Evolutionary conservation across 1,140 invertebrate species (phyloP).

Genomic region (Pissodes strobi): DNA sequence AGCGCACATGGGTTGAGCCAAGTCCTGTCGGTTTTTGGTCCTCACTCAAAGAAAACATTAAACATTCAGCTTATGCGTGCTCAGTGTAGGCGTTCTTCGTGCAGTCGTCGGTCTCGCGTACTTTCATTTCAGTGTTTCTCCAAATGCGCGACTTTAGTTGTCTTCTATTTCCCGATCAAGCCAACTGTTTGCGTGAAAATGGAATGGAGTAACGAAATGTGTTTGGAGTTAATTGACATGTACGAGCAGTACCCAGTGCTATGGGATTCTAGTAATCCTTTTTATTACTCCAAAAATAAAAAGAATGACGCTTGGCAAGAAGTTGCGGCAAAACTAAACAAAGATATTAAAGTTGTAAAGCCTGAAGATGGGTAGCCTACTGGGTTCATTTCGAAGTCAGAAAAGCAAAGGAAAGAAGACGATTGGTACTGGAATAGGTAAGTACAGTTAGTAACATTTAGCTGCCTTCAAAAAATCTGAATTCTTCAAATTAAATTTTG

Average conservation of each 20-base stretch:
- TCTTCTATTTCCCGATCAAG: constrained; percentile 6
- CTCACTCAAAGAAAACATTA: neutral
- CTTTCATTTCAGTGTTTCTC: neutral
- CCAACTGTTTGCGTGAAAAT: constrained; percentile 1
- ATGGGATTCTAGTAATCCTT: neutral
- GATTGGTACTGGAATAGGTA: too few species aligned
- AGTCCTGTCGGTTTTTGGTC: neutral
- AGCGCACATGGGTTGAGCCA: neutral
- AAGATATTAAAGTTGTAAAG: constrained; percentile 10
- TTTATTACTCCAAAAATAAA: neutral
- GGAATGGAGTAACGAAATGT: too few species aligned
- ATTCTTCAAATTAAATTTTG: too few species aligned
- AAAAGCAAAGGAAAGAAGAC: too few species aligned
- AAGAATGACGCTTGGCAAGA: too few species aligned
- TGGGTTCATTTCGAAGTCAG: too few species aligned
- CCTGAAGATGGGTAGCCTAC: too few species aligned
- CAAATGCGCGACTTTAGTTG: neutral
- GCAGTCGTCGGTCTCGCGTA: neutral
- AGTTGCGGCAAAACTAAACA: constrained; percentile 9
- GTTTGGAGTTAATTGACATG: constrained; percentile 2
- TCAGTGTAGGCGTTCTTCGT: too few species aligned
- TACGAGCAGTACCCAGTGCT: neutral
- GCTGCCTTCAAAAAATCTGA: too few species aligned
- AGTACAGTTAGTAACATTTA: too few species aligned
- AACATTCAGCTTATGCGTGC: neutral